phyloP scores from a whole-genome alignment of 2,888 invertebrate species.

The Ormyrus pomaceus region DNA sequence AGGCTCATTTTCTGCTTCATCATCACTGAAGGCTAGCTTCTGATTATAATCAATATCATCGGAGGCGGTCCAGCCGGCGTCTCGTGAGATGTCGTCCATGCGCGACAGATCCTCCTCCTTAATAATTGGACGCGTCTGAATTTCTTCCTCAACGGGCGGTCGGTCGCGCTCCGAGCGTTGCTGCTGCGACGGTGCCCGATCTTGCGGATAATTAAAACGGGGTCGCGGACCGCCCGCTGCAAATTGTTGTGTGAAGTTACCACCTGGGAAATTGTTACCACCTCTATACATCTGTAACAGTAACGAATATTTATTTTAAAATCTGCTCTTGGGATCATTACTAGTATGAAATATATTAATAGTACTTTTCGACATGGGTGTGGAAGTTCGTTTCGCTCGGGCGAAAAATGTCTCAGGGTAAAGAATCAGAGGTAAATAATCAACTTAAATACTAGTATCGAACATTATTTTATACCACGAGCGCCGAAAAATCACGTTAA shows the following conservation, averaged over 20 bases:
- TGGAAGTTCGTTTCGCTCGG: too few relatives aligned
- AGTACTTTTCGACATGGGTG: too few relatives aligned
- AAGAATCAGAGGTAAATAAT: not conserved
- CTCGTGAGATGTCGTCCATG: conserved; percentile 92
- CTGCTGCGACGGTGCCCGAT: conserved; percentile 68
- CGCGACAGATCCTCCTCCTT: conserved; percentile 94
- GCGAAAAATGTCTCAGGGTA: too few relatives aligned
- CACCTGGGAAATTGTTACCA: conserved; percentile 68
- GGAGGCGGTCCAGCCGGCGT: conserved; percentile 94
- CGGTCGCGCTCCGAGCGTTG: conserved; percentile 66
- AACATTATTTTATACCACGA: too few relatives aligned
- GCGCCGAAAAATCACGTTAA: too few relatives aligned
- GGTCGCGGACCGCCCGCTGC: conserved; percentile 68
- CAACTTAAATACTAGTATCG: too few relatives aligned
- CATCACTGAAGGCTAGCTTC: conserved; percentile 95
- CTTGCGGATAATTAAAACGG: conserved; percentile 71
- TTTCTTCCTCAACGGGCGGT: conserved; percentile 79
- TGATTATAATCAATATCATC: conserved; percentile 97
- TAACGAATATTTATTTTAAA: not conserved
- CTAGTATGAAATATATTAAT: too few relatives aligned
- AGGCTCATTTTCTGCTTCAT: conserved; percentile 79
- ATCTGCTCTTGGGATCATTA: not conserved
- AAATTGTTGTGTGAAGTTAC: conserved; percentile 50
- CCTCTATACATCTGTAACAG: conserved; percentile 74
- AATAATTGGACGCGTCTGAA: conserved; percentile 89